phyloP scores from a whole-genome alignment of 2,113 vertebrate genomes.

The Bubo blakistoni region DNA sequence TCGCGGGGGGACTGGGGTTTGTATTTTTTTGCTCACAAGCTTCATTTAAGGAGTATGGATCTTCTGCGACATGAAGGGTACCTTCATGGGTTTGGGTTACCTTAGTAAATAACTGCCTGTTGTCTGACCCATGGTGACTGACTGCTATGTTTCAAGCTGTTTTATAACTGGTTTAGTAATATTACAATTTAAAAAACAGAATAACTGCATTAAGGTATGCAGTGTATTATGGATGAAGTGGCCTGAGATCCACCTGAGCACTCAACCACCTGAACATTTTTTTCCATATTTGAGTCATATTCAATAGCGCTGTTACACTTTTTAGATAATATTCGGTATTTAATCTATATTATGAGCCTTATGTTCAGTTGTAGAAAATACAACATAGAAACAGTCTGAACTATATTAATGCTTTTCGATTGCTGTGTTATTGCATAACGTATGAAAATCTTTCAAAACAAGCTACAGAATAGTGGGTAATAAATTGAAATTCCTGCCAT shows the following conservation, averaged over 20 bases:
- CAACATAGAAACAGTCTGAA: background rate
- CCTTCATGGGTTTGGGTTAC: background rate
- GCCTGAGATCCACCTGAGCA: background rate
- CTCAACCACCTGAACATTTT: background rate
- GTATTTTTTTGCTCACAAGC: background rate
- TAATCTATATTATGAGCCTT: background rate
- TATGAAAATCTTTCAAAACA: conserved; percentile 39
- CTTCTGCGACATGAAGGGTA: rapidly evolving
- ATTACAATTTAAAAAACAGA: background rate
- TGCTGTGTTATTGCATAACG: background rate
- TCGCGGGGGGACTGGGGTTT: rapidly evolving
- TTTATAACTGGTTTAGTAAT: background rate
- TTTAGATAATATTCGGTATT: background rate
- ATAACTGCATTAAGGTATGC: background rate
- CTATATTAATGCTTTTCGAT: background rate
- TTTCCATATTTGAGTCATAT: background rate
- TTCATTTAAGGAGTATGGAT: background rate
- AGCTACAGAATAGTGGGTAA: conserved; percentile 37
- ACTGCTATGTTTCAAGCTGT: rapidly evolving
- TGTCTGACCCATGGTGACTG: rapidly evolving
- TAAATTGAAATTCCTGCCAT: conserved; percentile 56
- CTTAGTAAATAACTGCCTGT: rapidly evolving
- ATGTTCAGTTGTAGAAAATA: background rate
- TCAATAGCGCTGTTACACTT: background rate
- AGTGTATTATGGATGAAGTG: background rate